A percentile compares a stretch with the other conserved stretches of the same genome.
Evolutionary conservation across 2,113 vertebrate genomes (phyloP).

Genomic region (Odontophorus gujanensis): DNA sequence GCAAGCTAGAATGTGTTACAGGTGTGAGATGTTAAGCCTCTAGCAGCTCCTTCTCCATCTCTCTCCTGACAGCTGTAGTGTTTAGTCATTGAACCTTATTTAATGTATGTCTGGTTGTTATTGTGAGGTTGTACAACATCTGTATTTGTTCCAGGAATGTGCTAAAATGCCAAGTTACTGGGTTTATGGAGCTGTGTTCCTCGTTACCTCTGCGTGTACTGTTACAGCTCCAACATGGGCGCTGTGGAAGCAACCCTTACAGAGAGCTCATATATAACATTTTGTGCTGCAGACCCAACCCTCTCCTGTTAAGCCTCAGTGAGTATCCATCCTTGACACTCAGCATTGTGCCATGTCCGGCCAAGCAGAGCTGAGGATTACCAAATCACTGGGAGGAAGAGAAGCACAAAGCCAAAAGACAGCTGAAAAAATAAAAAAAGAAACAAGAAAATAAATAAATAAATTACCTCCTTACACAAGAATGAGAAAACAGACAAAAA

Average conservation of each 20-base stretch:
- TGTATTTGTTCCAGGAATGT: neutral
- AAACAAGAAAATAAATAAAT: neutral
- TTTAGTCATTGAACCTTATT: neutral
- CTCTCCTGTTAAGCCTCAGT: neutral
- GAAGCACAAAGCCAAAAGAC: neutral
- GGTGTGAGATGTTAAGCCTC: neutral
- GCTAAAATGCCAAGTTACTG: neutral
- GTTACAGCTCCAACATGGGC: neutral
- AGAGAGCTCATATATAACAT: neutral
- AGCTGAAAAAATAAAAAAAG: neutral
- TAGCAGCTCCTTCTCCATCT: neutral
- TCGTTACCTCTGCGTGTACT: neutral
- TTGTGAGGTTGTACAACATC: neutral
- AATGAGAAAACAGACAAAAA: neutral
- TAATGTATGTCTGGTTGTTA: neutral
- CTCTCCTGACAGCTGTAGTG: neutral
- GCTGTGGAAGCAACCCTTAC: neutral
- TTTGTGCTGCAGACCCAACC: neutral
- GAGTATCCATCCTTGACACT: neutral
- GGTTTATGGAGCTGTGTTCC: neutral
- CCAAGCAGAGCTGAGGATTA: neutral
- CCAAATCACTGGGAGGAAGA: neutral
- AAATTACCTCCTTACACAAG: neutral
- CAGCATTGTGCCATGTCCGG: neutral
- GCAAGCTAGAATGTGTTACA: neutral